A percentile compares a stretch with the other conserved stretches of the same genome.
These are phyloP conservation scores for Ranitomeya variabilis DNA, from an alignment of 2,113 vertebrate genomes.

Conservation along the genomic window DNA sequence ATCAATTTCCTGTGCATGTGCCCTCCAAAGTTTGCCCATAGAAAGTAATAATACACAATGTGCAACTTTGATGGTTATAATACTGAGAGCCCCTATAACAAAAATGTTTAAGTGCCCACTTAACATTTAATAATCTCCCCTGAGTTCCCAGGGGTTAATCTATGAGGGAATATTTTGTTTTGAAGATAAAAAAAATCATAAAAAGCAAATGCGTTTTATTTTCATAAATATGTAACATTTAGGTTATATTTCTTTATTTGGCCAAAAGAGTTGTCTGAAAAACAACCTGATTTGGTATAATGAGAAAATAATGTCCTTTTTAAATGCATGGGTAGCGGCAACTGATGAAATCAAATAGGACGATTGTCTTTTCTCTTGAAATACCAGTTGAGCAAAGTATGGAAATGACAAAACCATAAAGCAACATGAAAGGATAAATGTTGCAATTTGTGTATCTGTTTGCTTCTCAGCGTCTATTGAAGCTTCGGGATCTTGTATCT, in stretches of 20 bases:
- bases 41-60: too few relatives aligned
- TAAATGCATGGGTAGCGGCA: constrained; percentile 54
- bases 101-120: too few relatives aligned
- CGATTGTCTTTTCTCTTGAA: constrained; percentile 37
- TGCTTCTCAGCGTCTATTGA: not conserved
- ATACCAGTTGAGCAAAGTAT: constrained; percentile 29
- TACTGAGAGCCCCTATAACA: too few relatives aligned
- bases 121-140: too few relatives aligned
- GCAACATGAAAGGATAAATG: not conserved
- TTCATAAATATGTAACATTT: not conserved
- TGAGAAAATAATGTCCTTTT: constrained; percentile 62
- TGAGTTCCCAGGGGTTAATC: not conserved
- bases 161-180: not conserved
- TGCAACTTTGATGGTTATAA: too few relatives aligned
- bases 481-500: not conserved
- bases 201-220: not conserved
- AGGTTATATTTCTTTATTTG: constrained; percentile 52
- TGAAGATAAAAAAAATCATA: not conserved
- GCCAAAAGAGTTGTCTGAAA: constrained; percentile 64
- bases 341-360: constrained; percentile 25
- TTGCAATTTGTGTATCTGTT: accelerated
- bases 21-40: too few relatives aligned
- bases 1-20: too few relatives aligned
- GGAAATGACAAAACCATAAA: not conserved
- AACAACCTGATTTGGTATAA: constrained; percentile 63